phyloP scores from a whole-genome alignment of 1,140 invertebrate species.

The Heliconius eleuchia region DNA sequence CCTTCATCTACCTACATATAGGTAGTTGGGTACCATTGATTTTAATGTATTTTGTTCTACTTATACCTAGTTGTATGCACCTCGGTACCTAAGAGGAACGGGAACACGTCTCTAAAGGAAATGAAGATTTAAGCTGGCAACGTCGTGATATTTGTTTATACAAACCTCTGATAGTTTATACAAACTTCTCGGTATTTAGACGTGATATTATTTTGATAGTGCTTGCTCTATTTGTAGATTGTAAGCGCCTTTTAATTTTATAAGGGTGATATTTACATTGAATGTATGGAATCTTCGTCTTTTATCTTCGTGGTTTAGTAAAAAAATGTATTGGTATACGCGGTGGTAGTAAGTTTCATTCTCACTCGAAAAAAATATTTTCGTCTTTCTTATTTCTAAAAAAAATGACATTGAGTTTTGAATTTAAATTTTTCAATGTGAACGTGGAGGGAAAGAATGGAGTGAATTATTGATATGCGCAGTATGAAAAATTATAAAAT shows the following conservation, averaged over 20 bases:
- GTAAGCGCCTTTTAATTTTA: neutral
- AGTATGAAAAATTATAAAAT: no score
- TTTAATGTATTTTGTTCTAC: conserved; percentile 12
- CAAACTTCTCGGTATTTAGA: conserved; percentile 3
- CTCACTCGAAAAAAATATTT: no score
- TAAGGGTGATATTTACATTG: neutral
- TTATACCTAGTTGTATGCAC: neutral
- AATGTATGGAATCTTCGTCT: neutral
- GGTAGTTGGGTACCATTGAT: neutral
- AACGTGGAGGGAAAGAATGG: neutral
- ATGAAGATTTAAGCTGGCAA: conserved; percentile 16
- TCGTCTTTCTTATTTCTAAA: no score
- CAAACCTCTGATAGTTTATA: neutral
- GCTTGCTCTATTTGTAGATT: neutral
- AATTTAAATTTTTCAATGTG: no score
- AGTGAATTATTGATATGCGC: neutral
- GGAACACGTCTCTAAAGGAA: conserved; percentile 2
- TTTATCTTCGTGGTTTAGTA: no score
- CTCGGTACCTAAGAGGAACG: neutral
- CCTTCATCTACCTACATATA: no score
- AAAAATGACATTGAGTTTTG: no score
- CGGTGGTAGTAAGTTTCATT: no score
- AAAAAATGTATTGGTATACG: no score
- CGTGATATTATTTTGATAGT: conserved; percentile 9
- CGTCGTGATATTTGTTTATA: conserved; percentile 6